Conservation (phyloP, 2,888 invertebrate genomes). For the Cantharis lateralis region DNA sequence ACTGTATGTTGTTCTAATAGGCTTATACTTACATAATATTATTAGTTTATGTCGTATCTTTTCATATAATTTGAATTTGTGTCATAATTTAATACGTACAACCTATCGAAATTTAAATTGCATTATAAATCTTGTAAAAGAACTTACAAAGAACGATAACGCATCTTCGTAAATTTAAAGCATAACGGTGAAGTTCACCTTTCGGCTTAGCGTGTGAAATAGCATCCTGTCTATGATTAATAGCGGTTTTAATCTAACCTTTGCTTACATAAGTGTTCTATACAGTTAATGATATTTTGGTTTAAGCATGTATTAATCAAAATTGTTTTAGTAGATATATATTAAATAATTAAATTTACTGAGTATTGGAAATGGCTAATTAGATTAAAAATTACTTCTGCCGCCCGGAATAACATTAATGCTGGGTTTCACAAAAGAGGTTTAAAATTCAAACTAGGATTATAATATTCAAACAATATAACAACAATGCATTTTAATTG, state of each 20-base stretch:
- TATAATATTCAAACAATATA: no score
- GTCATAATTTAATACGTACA: background rate
- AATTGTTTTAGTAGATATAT: slow-evolving; percentile 4
- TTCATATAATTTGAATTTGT: background rate
- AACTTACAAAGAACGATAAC: slow-evolving; percentile 16
- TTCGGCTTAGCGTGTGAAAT: slow-evolving; percentile 33
- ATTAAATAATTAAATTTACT: slow-evolving; percentile 20
- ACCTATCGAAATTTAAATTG: slow-evolving; percentile 2
- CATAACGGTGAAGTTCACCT: slow-evolving; percentile 31
- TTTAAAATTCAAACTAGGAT: no score
- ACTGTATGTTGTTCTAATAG: no score
- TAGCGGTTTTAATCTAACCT: slow-evolving; percentile 29
- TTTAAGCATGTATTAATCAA: slow-evolving; percentile 6
- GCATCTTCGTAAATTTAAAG: slow-evolving; percentile 20
- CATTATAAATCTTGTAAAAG: slow-evolving; percentile 27
- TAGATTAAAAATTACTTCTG: background rate
- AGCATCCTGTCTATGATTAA: slow-evolving; percentile 31
- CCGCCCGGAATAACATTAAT: background rate
- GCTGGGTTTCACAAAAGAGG: no score
- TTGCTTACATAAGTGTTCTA: slow-evolving; percentile 12
- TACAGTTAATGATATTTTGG: slow-evolving; percentile 14
- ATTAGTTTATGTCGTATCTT: background rate
- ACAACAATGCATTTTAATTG: no score
- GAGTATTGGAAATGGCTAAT: background rate
- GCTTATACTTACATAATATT: no score